Conservation (phyloP, 2,113 vertebrate species). For the Neotragus moschatus region DNA sequence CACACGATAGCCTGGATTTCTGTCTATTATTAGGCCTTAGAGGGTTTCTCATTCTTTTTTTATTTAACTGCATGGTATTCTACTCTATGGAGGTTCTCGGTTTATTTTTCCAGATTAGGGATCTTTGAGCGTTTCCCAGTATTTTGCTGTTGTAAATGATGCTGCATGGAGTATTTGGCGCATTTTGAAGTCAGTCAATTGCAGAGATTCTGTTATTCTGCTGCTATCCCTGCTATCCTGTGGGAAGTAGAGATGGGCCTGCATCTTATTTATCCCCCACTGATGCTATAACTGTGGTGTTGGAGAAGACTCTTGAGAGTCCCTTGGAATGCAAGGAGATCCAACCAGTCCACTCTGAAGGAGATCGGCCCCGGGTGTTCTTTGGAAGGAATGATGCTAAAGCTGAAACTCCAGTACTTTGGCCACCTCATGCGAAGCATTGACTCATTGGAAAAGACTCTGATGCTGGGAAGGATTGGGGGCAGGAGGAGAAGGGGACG, state of each 20-base stretch:
- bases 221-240: neutral
- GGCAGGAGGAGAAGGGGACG: too few relatives aligned
- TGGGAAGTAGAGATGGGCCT: neutral
- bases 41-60: neutral
- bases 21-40: too few relatives aligned
- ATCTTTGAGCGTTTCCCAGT: neutral
- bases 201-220: neutral
- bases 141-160: neutral
- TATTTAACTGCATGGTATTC: neutral
- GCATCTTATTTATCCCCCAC: neutral
- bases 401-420: too few relatives aligned
- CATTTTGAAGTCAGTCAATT: neutral
- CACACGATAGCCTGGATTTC: too few relatives aligned
- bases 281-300: neutral
- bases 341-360: too few relatives aligned
- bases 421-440: too few relatives aligned
- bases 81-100: neutral
- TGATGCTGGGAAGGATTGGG: too few relatives aligned
- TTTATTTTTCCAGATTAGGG: conserved; percentile 15
- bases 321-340: too few relatives aligned
- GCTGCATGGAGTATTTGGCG: neutral
- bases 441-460: too few relatives aligned
- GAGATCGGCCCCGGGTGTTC: too few relatives aligned
- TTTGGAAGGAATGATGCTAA: too few relatives aligned
- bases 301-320: too few relatives aligned